Conservation (phyloP, 2,797 vertebrate species). For the Scolopax rusticola region DNA sequence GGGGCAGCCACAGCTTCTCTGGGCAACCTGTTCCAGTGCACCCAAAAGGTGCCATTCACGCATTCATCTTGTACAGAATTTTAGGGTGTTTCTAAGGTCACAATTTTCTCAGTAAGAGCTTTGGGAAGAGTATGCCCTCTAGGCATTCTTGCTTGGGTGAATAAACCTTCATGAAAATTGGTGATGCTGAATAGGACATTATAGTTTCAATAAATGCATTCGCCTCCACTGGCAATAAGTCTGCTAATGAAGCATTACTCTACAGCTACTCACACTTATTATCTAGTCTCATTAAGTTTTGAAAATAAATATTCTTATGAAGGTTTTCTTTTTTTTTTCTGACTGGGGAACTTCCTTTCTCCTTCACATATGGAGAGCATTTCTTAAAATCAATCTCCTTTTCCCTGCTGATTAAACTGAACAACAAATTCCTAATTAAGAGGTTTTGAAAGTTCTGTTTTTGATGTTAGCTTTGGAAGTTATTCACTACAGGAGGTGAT, state of each 20-base stretch:
- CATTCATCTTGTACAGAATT: neutral
- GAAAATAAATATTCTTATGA: conserved; percentile 12
- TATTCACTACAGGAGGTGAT: conserved; percentile 1
- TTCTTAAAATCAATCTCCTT: conserved; percentile 1
- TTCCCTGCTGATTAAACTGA: conserved; percentile 20
- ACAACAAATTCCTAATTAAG: conserved; percentile 50
- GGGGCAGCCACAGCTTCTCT: too few species aligned
- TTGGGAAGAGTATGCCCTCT: neutral
- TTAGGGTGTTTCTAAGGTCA: neutral
- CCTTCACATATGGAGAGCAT: neutral
- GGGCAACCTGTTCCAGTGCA: too few species aligned
- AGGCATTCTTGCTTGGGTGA: neutral
- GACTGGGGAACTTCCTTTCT: neutral
- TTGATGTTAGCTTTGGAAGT: conserved; percentile 30
- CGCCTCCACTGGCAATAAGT: neutral
- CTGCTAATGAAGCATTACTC: neutral
- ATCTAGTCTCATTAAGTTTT: neutral
- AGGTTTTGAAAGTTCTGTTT: conserved; percentile 15
- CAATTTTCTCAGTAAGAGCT: neutral
- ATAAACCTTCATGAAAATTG: neutral
- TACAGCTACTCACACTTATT: neutral
- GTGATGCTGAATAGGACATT: neutral
- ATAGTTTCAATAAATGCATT: neutral
- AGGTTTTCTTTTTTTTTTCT: neutral
- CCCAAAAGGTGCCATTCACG: neutral